Conservation (phyloP, 2,888 invertebrate genomes). For the Exocentrus adspersus region DNA sequence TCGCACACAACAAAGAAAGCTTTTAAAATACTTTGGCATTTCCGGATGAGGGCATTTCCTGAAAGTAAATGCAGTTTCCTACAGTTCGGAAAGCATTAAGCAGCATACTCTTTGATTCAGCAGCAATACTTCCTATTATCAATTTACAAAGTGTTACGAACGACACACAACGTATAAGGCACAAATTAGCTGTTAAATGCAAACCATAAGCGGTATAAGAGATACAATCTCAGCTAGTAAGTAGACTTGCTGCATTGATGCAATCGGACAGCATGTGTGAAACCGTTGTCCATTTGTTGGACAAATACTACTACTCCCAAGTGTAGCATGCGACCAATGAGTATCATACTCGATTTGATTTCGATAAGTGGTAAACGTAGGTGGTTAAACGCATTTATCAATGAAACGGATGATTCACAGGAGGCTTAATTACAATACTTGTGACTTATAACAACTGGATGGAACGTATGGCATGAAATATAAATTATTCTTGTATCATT, state of each 20-base stretch:
- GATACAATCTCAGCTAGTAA: not conserved
- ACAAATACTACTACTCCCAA: not conserved
- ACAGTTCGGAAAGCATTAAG: too few relatives aligned
- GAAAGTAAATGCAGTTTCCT: too few relatives aligned
- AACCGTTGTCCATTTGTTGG: conserved; percentile 50
- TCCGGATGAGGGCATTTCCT: too few relatives aligned
- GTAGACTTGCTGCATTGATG: conserved; percentile 33
- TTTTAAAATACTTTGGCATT: too few relatives aligned
- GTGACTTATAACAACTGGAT: conserved; percentile 25
- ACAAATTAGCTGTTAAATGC: not conserved
- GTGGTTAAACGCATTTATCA: conserved; percentile 27
- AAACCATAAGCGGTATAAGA: not conserved
- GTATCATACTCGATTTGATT: conserved; percentile 23
- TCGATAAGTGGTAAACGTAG: conserved; percentile 15
- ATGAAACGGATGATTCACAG: conserved; percentile 30
- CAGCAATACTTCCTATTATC: too few relatives aligned
- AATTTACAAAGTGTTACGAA: not conserved
- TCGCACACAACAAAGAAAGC: too few relatives aligned
- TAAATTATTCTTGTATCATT: conserved; percentile 31
- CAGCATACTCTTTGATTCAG: too few relatives aligned
- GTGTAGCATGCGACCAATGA: conserved; percentile 8
- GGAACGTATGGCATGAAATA: conserved; percentile 35
- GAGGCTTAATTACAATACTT: conserved; percentile 35
- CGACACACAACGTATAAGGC: not conserved
- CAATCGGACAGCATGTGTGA: conserved; percentile 52